Evolutionary conservation across 2,113 vertebrate genomes (phyloP).

Genomic region (Ictalurus punctatus): DNA sequence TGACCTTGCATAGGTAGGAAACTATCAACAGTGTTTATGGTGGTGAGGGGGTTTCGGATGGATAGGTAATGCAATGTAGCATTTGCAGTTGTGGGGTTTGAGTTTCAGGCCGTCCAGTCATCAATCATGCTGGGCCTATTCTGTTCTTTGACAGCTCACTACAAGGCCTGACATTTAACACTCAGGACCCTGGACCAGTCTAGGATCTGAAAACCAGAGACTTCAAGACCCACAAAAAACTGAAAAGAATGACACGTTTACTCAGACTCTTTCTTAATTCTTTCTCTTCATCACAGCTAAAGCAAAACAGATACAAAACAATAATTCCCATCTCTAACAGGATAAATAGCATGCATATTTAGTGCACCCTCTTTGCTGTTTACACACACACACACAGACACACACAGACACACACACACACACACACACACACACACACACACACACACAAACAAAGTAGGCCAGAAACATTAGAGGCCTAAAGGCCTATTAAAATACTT

Average conservation of each 20-base stretch:
- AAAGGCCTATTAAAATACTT: neutral
- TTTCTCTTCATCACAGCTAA: neutral
- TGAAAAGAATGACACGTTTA: neutral
- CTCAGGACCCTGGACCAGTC: neutral
- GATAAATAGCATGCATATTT: neutral
- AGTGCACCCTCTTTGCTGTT: neutral
- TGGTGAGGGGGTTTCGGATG: neutral
- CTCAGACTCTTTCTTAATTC: neutral
- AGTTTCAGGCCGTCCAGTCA: neutral
- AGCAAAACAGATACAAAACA: neutral
- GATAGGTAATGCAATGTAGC: neutral
- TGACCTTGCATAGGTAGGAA: neutral
- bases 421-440: neutral
- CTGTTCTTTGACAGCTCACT: neutral
- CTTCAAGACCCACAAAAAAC: neutral
- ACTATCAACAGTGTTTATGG: neutral
- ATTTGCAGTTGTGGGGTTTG: neutral
- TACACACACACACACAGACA: neutral
- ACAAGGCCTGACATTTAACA: neutral
- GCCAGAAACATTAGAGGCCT: no score
- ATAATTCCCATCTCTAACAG: neutral
- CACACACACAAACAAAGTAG: neutral
- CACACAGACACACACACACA: neutral
- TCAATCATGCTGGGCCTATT: neutral
- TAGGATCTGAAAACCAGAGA: neutral